These are phyloP conservation scores for Creontiades dilutus DNA, from an alignment of 2,888 invertebrate species.

Conservation along the genomic window DNA sequence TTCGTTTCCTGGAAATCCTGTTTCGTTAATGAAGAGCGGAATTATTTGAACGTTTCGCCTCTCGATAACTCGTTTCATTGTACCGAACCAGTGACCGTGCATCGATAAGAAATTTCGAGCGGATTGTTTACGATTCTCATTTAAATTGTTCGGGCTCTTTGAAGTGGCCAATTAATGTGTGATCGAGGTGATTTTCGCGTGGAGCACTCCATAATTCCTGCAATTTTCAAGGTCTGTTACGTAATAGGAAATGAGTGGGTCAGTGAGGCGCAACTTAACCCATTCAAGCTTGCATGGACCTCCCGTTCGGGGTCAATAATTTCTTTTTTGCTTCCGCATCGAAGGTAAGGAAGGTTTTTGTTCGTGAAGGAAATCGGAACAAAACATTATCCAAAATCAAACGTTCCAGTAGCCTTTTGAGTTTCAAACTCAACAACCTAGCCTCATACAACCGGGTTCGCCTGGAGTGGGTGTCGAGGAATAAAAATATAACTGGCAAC, in stretches of 20 bases:
- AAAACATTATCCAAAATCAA: too few species aligned
- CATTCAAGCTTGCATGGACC: not conserved
- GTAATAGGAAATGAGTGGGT: conserved; percentile 1
- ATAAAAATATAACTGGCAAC: too few species aligned
- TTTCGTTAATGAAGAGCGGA: not conserved
- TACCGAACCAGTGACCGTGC: not conserved
- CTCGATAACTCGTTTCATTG: not conserved
- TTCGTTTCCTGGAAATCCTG: not conserved
- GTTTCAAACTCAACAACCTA: too few species aligned
- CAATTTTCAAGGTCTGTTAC: conserved; percentile 3
- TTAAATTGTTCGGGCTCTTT: not conserved
- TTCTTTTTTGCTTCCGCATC: too few species aligned
- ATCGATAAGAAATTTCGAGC: not conserved
- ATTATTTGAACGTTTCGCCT: not conserved
- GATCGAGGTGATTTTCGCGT: not conserved
- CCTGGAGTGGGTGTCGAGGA: too few species aligned
- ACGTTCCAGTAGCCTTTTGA: too few species aligned
- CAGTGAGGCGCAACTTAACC: not conserved
- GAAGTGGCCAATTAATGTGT: not conserved
- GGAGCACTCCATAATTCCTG: not conserved
- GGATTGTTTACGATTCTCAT: not conserved
- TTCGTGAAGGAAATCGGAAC: too few species aligned
- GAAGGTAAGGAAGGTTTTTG: too few species aligned
- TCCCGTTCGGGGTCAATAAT: too few species aligned
- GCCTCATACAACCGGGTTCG: too few species aligned